Evolutionary conservation across 2,113 vertebrate genomes (phyloP).

Genomic region (Cyprinodon tularosa): DNA sequence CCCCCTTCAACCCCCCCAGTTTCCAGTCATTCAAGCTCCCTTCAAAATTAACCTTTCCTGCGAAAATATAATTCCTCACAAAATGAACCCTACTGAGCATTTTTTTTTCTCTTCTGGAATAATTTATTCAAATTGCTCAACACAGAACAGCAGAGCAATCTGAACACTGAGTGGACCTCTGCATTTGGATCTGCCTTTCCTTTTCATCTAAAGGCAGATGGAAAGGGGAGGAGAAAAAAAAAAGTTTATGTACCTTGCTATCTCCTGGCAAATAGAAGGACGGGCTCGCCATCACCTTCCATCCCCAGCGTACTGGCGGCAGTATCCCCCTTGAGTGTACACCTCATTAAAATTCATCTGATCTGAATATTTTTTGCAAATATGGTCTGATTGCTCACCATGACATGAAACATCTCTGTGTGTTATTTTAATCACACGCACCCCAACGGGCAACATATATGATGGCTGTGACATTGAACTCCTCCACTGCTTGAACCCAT

Average conservation of each 20-base stretch:
- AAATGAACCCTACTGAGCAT: constrained; percentile 99
- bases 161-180: constrained; percentile 94
- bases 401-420: constrained; percentile 88
- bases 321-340: constrained; percentile 94
- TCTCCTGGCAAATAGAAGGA: constrained; percentile 97
- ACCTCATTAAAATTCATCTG: constrained; percentile 99
- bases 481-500: constrained; percentile 86
- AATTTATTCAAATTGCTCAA: constrained; percentile 99
- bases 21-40: constrained; percentile 99
- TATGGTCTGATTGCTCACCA: constrained; percentile 96
- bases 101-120: constrained; percentile 84
- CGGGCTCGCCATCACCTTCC: constrained; percentile 78
- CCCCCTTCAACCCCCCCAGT: constrained; percentile 75
- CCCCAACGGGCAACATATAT: constrained; percentile 91
- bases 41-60: constrained; percentile 99
- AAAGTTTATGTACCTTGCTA: constrained; percentile 96
- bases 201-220: constrained; percentile 53
- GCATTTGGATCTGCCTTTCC: constrained; percentile 80
- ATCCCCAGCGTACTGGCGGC: constrained; percentile 89
- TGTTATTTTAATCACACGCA: constrained; percentile 94
- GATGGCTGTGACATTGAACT: constrained; percentile 90
- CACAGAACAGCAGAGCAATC: constrained; percentile 99
- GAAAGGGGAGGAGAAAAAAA: constrained; percentile 83
- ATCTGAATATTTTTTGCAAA: constrained; percentile 97
- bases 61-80: constrained; percentile 99